A percentile compares a stretch with the other conserved stretches of the same genome.
Conservation (phyloP, 2,113 vertebrate genomes). For the Catharus minimus region DNA sequence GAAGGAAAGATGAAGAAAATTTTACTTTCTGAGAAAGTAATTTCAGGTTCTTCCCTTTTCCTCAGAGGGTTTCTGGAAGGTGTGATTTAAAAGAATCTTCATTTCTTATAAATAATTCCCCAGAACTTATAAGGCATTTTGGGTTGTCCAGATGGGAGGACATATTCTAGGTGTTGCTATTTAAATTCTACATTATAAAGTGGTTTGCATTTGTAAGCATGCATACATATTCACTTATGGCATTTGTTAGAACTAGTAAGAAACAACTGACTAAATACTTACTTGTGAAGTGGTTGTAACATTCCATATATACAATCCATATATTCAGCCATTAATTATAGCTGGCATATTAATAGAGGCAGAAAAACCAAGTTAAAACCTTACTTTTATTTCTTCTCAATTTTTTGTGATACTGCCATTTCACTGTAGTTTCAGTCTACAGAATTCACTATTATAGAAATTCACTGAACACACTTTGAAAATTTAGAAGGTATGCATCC, state of each 20-base stretch:
- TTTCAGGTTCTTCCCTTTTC: background rate
- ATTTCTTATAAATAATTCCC: background rate
- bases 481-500: background rate
- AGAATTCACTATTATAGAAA: background rate
- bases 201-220: background rate
- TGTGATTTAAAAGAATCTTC: background rate
- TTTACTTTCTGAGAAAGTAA: background rate
- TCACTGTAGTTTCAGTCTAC: background rate
- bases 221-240: background rate
- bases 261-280: background rate
- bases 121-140: background rate
- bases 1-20: background rate
- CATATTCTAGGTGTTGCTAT: background rate
- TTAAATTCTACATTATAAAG: background rate
- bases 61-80: background rate
- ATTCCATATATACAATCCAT: background rate
- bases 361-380: background rate
- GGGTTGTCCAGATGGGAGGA: background rate
- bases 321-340: background rate
- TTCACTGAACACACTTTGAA: background rate
- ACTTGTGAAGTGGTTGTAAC: background rate
- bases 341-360: background rate
- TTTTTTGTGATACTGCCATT: background rate
- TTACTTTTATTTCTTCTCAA: background rate
- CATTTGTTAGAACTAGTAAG: background rate